Percentiles rank a stretch among this genome's conserved stretches.
phyloP scores from a whole-genome alignment of 1,140 invertebrate species.

The Druon quercuslanigerum region DNA sequence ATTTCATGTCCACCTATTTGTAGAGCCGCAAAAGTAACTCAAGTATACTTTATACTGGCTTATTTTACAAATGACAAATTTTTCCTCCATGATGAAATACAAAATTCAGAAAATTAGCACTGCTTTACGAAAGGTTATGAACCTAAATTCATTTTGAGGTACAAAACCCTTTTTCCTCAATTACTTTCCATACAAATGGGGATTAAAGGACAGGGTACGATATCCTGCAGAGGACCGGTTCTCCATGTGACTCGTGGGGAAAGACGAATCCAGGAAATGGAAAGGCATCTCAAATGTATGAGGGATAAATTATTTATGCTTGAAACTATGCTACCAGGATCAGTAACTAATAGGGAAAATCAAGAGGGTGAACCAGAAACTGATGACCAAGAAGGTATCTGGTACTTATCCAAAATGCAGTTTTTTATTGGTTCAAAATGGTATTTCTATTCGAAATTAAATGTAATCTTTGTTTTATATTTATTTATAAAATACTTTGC shows the following conservation, averaged over 20 bases:
- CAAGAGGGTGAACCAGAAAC: neutral
- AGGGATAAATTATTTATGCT: constrained; percentile 29
- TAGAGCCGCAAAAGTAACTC: neutral
- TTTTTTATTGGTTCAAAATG: neutral
- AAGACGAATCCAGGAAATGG: constrained; percentile 32
- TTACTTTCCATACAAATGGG: neutral
- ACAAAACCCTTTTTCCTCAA: no score
- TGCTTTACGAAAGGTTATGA: no score
- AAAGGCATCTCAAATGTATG: constrained; percentile 26
- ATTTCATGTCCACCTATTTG: neutral
- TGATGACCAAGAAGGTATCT: neutral
- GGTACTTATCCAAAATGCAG: constrained; percentile 7
- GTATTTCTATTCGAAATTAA: neutral
- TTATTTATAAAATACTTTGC: neutral
- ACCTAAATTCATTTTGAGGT: no score
- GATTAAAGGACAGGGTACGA: neutral
- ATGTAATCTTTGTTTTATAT: neutral
- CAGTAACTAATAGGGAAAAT: neutral
- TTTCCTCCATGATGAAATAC: neutral
- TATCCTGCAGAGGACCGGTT: constrained; percentile 1
- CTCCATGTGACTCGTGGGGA: neutral
- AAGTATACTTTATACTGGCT: neutral
- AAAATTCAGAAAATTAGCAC: neutral
- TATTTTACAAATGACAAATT: neutral
- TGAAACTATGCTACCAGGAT: constrained; percentile 34